phyloP scores from a whole-genome alignment of 2,113 vertebrate species.

The Calidris pugnax region DNA sequence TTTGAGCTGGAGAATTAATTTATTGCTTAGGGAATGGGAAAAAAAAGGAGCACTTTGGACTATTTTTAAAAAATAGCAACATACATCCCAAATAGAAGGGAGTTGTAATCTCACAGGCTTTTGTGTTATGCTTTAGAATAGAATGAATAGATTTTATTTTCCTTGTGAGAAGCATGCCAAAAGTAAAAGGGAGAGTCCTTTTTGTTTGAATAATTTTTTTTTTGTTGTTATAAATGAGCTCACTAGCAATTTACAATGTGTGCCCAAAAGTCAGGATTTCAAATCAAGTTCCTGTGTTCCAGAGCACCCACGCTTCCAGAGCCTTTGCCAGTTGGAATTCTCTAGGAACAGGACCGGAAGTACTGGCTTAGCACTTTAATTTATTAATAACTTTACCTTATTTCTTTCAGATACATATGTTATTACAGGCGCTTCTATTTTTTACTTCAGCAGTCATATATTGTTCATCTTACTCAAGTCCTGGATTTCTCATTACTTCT shows the following conservation, averaged over 20 bases:
- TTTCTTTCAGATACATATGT: conserved; percentile 53
- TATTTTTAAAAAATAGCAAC: background rate
- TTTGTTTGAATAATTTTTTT: background rate
- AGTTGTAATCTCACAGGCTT: background rate
- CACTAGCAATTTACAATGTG: conserved; percentile 5
- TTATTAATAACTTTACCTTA: conserved; percentile 69
- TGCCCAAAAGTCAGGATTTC: conserved; percentile 43
- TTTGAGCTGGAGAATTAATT: conserved; percentile 1
- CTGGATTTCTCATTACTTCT: conserved; percentile 47
- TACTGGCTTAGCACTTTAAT: conserved; percentile 36
- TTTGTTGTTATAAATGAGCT: background rate
- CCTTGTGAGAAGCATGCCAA: background rate
- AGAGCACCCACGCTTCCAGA: conserved; percentile 28
- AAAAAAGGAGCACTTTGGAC: background rate
- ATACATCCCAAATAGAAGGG: background rate
- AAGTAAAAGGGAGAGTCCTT: background rate
- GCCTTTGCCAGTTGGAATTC: conserved; percentile 50
- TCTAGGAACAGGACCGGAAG: conserved; percentile 25
- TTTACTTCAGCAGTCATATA: conserved; percentile 40
- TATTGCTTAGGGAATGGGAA: background rate
- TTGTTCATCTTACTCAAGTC: conserved; percentile 33
- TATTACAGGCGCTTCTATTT: conserved; percentile 46
- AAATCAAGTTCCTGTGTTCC: conserved; percentile 17
- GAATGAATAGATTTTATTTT: background rate
- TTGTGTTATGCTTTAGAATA: conserved; percentile 35